Conservation (phyloP, 2,888 invertebrate genomes). For the Thymelicus lineola region DNA sequence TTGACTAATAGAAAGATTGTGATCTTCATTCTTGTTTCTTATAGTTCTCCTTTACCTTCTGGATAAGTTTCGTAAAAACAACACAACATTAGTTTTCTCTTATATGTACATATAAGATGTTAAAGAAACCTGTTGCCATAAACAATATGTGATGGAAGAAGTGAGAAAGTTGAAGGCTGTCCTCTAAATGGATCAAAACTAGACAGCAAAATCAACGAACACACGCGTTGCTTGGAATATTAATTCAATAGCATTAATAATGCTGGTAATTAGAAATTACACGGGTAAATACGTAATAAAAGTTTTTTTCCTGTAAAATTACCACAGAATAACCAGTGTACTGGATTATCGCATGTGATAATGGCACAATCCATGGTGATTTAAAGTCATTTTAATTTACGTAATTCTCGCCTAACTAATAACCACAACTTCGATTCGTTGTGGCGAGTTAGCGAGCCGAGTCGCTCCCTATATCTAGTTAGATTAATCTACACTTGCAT, state of each 20-base stretch:
- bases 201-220: too few species aligned
- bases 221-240: too few species aligned
- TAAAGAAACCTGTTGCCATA: too few species aligned
- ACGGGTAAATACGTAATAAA: too few species aligned
- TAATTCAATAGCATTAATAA: too few species aligned
- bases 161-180: too few species aligned
- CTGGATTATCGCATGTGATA: background rate
- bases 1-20: background rate
- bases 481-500: constrained; percentile 5
- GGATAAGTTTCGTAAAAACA: background rate
- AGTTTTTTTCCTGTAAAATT: background rate
- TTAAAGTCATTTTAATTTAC: constrained; percentile 25
- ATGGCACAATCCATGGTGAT: constrained; percentile 31
- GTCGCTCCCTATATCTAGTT: constrained; percentile 34
- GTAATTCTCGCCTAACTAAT: constrained; percentile 40
- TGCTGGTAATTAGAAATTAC: too few species aligned
- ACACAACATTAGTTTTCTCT: too few species aligned
- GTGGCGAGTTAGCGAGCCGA: constrained; percentile 34
- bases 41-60: background rate
- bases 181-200: too few species aligned
- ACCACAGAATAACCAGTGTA: background rate
- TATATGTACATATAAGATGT: too few species aligned
- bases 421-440: constrained; percentile 40
- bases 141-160: too few species aligned
- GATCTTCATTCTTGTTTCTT: background rate